These are phyloP conservation scores for Drosophila ananassae DNA, from an alignment of 1,140 invertebrate species.

Conservation along the genomic window DNA sequence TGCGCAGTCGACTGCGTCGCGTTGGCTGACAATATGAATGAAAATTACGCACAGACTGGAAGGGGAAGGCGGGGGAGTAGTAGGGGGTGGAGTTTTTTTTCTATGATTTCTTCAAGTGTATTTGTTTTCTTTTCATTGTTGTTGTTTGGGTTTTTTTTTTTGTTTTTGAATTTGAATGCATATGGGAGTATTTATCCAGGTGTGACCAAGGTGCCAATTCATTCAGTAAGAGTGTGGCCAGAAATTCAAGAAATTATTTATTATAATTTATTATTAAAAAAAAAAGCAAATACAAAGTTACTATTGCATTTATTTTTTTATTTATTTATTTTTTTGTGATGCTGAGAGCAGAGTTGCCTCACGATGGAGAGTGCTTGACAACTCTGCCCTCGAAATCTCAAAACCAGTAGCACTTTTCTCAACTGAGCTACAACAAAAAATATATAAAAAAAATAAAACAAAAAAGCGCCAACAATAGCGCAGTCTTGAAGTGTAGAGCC, in stretches of 20 bases:
- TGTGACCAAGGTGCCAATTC: constrained; percentile 32
- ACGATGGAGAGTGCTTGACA: constrained; percentile 55
- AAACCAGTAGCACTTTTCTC: constrained; percentile 81
- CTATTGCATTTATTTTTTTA: constrained; percentile 32
- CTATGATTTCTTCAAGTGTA: constrained; percentile 49
- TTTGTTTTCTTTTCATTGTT: constrained; percentile 1
- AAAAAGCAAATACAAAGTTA: constrained; percentile 47
- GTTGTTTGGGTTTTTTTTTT: constrained; percentile 24
- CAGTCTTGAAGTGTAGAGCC: constrained; percentile 50
- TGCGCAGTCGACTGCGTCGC: constrained; percentile 47
- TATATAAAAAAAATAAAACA: constrained; percentile 11
- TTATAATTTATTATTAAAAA: neutral
- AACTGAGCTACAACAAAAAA: constrained; percentile 59
- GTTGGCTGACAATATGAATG: constrained; percentile 74
- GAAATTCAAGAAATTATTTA: neutral
- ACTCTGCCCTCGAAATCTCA: constrained; percentile 63
- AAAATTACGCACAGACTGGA: constrained; percentile 68
- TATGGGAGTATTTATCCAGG: constrained; percentile 45
- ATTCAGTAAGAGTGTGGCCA: constrained; percentile 23
- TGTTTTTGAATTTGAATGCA: constrained; percentile 3
- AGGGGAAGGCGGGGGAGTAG: constrained; percentile 22
- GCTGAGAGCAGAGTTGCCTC: constrained; percentile 54
- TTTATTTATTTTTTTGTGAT: constrained; percentile 12
- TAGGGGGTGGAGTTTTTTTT: constrained; percentile 21
- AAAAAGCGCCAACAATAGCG: constrained; percentile 43